Percentiles rank a stretch among this genome's conserved stretches.
phyloP scores from a whole-genome alignment of 2,113 vertebrate species.

The Phrynosoma platyrhinos region DNA sequence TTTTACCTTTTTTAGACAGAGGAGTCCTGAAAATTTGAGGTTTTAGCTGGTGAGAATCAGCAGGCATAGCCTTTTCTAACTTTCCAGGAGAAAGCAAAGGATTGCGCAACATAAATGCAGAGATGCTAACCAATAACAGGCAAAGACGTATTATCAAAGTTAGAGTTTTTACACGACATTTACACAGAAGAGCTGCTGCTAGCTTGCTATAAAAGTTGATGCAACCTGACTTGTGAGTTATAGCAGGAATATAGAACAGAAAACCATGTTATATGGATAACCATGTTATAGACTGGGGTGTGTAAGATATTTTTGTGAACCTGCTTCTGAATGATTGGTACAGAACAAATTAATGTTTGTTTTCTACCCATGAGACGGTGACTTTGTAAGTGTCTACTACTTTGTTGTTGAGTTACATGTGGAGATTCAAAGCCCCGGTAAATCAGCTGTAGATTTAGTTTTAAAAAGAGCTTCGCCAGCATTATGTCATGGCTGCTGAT shows the following conservation, averaged over 20 bases:
- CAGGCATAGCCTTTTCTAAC: neutral
- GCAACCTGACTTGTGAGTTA: no score
- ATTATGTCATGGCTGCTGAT: constrained; percentile 31
- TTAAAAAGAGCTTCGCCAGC: neutral
- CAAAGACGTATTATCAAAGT: neutral
- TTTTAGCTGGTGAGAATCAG: neutral
- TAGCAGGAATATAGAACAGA: neutral
- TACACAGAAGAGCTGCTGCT: neutral
- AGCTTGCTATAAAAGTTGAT: neutral
- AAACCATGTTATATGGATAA: neutral
- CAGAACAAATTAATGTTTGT: neutral
- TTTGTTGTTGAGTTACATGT: neutral
- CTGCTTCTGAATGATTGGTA: neutral
- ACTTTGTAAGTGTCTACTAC: neutral
- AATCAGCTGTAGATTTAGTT: constrained; percentile 25
- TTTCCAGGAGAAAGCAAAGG: neutral
- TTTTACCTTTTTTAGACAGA: neutral
- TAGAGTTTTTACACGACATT: no score
- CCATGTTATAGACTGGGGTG: neutral
- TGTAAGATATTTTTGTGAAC: neutral
- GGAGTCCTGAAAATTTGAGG: neutral
- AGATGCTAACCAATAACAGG: no score
- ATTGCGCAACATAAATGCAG: neutral
- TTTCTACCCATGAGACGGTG: neutral
- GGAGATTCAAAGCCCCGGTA: neutral